phyloP scores from a whole-genome alignment of 2,797 vertebrate species.

The Gallinago stenura region DNA sequence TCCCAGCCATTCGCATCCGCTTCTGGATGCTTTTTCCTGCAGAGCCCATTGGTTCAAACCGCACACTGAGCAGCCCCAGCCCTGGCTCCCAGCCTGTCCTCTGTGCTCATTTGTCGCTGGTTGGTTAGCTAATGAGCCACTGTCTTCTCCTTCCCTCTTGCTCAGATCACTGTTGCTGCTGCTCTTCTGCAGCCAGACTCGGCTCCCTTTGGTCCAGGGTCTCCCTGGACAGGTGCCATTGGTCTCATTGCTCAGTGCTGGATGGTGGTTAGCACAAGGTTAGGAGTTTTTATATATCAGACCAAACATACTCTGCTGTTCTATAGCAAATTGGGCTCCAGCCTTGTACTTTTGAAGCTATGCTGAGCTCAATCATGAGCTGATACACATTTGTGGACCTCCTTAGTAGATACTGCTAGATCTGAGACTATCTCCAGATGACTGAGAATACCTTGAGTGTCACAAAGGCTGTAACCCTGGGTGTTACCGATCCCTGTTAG shows the following conservation, averaged over 20 bases:
- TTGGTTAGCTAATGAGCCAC: neutral
- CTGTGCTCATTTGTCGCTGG: neutral
- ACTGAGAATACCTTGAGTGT: neutral
- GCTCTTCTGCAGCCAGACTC: neutral
- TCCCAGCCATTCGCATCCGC: neutral
- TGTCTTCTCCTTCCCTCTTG: neutral
- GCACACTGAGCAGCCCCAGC: accelerated
- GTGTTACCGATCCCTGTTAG: neutral
- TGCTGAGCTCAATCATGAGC: neutral
- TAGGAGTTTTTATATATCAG: neutral
- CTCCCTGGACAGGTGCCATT: neutral
- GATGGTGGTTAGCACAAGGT: neutral
- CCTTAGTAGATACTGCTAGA: neutral
- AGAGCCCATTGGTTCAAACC: neutral
- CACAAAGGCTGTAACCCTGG: neutral
- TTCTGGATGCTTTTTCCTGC: neutral
- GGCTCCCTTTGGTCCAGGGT: neutral
- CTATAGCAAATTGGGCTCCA: neutral
- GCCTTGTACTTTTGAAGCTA: neutral
- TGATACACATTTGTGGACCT: neutral
- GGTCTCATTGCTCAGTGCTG: neutral
- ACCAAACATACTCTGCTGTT: neutral
- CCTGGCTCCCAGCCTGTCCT: neutral
- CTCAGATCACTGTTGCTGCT: neutral
- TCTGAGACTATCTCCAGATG: neutral